Conservation (phyloP, 2,113 vertebrate genomes). For the Larimichthys polyactis region DNA sequence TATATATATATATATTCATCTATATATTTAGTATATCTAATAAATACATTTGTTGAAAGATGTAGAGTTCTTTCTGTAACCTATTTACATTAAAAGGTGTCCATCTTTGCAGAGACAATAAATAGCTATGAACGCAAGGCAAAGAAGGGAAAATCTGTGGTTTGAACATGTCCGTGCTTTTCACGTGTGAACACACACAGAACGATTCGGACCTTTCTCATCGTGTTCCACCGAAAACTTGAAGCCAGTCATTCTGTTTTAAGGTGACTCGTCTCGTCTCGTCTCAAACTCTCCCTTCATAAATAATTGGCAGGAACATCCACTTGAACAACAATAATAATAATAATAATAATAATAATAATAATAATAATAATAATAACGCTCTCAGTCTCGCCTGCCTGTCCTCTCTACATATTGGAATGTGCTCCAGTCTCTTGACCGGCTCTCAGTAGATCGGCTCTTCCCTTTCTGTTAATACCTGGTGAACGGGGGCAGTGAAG, state of each 20-base stretch:
- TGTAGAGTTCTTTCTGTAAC: constrained; percentile 81
- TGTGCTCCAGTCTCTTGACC: constrained; percentile 73
- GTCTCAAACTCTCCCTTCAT: constrained; percentile 11
- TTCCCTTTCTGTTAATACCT: constrained; percentile 43
- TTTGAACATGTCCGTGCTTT: constrained; percentile 40
- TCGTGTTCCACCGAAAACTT: constrained; percentile 10
- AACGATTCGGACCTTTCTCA: not conserved
- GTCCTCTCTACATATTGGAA: constrained; percentile 73
- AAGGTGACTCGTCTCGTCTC: constrained; percentile 4
- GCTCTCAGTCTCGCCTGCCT: constrained; percentile 53
- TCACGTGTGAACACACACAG: constrained; percentile 23
- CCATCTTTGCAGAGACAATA: constrained; percentile 79
- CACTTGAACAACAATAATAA: not conserved
- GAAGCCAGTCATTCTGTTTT: constrained; percentile 36
- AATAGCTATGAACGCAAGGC: constrained; percentile 74
- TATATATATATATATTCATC: constrained; percentile 79
- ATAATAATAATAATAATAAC: not conserved
- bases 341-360: too few relatives aligned
- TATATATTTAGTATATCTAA: constrained; percentile 84
- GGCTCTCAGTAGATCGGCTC: constrained; percentile 39
- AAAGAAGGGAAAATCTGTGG: constrained; percentile 61
- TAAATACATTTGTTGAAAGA: constrained; percentile 86
- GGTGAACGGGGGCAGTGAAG: constrained; percentile 55
- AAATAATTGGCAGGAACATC: constrained; percentile 47
- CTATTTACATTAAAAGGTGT: constrained; percentile 84